Evolutionary conservation across 1,140 invertebrate genomes (phyloP).

Genomic region (Steinernema feltiae): DNA sequence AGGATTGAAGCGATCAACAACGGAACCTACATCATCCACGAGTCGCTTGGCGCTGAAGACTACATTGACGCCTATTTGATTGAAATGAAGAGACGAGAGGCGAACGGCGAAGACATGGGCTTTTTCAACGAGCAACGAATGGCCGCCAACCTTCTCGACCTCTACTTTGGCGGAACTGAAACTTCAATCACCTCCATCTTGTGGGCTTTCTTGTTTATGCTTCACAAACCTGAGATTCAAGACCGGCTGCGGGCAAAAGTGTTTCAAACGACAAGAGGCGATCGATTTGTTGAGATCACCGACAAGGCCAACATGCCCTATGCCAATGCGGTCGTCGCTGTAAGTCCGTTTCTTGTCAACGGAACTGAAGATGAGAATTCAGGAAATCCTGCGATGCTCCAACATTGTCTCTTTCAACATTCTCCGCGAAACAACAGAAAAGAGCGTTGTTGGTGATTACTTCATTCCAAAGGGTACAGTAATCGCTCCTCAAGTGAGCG

Average conservation of each 20-base stretch:
- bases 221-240: slow-evolving; percentile 21
- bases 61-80: slow-evolving; percentile 62
- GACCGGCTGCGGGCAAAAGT: slow-evolving; percentile 17
- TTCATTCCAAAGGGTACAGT: slow-evolving; percentile 13
- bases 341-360: too few species aligned
- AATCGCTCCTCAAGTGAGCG: slow-evolving; percentile 20
- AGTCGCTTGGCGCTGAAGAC: slow-evolving; percentile 57
- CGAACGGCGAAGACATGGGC: neutral
- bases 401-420: slow-evolving; percentile 22
- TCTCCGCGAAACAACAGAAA: slow-evolving; percentile 13
- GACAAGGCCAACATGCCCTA: slow-evolving; percentile 25
- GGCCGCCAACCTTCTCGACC: slow-evolving; percentile 16
- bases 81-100: slow-evolving; percentile 54
- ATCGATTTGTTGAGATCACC: neutral
- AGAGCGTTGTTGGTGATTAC: slow-evolving; percentile 11
- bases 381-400: slow-evolving; percentile 26
- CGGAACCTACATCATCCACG: slow-evolving; percentile 58
- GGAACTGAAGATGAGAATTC: too few species aligned
- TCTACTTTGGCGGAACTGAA: slow-evolving; percentile 23
- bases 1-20: slow-evolving; percentile 39
- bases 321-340: slow-evolving; percentile 22
- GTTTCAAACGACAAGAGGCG: neutral
- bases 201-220: slow-evolving; percentile 27
- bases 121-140: slow-evolving; percentile 13
- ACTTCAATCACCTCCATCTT: slow-evolving; percentile 27